phyloP scores from a whole-genome alignment of 1,140 invertebrate species.

The Aphis craccivora region DNA sequence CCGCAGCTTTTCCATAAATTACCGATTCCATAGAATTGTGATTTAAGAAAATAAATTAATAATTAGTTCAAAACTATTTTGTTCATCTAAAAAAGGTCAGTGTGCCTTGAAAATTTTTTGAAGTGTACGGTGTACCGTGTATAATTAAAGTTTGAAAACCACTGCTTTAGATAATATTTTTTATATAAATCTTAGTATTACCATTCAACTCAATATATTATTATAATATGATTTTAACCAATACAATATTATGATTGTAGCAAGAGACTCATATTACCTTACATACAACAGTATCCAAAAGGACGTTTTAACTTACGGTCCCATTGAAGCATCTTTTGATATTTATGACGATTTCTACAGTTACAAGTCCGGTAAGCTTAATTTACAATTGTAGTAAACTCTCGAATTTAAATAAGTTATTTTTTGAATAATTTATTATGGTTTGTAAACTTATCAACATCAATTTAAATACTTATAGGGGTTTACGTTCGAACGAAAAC shows the following conservation, averaged over 20 bases:
- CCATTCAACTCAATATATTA: not conserved
- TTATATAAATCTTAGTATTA: not conserved
- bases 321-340: slow-evolving; percentile 59
- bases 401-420: not conserved
- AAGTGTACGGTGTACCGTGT: too few relatives aligned
- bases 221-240: too few relatives aligned
- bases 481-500: slow-evolving; percentile 75
- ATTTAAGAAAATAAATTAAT: too few relatives aligned
- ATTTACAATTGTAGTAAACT: not conserved
- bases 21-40: too few relatives aligned
- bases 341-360: slow-evolving; percentile 61
- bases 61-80: too few relatives aligned
- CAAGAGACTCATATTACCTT: slow-evolving; percentile 25
- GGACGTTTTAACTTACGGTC: slow-evolving; percentile 60
- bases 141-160: too few relatives aligned
- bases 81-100: too few relatives aligned
- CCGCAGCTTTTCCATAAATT: too few relatives aligned
- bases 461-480: slow-evolving; percentile 7
- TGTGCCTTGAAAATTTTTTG: too few relatives aligned
- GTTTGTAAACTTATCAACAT: not conserved
- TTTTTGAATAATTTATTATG: not conserved
- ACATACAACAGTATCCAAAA: slow-evolving; percentile 64
- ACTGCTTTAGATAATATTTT: not conserved
- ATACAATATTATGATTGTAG: not conserved
- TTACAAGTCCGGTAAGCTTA: slow-evolving; percentile 60